Conservation (phyloP, 2,797 vertebrate species). For the Sternotherus odoratus region DNA sequence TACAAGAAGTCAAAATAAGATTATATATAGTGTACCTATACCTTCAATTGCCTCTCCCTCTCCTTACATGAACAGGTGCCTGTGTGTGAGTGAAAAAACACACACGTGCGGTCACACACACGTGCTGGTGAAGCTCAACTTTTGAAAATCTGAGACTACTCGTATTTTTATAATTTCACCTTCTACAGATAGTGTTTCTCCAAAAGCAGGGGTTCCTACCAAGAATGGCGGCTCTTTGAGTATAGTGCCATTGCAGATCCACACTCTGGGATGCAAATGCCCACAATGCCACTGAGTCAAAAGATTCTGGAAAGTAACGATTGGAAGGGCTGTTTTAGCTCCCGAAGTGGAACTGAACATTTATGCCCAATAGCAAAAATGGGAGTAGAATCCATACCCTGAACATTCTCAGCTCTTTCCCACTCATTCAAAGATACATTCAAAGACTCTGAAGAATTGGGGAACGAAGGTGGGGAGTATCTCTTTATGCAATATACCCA, state of each 20-base stretch:
- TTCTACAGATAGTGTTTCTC: not conserved
- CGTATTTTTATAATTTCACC: not conserved
- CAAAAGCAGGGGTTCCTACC: not conserved
- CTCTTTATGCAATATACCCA: not conserved
- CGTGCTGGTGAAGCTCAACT: not conserved
- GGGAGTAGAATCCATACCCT: not conserved
- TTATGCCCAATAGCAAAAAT: not conserved
- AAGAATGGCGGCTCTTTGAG: not conserved
- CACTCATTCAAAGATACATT: not conserved
- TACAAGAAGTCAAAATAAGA: not conserved
- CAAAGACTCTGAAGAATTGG: not conserved
- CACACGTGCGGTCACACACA: not conserved
- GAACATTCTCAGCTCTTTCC: not conserved
- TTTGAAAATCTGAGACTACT: not conserved
- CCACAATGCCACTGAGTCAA: not conserved
- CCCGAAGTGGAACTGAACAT: constrained; percentile 9
- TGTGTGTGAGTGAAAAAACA: not conserved
- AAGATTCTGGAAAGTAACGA: not conserved
- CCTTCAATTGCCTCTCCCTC: not conserved
- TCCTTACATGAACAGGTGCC: not conserved
- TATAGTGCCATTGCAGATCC: not conserved
- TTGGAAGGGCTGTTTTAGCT: not conserved
- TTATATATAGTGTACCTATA: not conserved
- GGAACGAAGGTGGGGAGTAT: not conserved
- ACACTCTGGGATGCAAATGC: not conserved